Evolutionary conservation across 1,140 invertebrate genomes (phyloP).

Genomic region (Bombus haemorrhoidalis): DNA sequence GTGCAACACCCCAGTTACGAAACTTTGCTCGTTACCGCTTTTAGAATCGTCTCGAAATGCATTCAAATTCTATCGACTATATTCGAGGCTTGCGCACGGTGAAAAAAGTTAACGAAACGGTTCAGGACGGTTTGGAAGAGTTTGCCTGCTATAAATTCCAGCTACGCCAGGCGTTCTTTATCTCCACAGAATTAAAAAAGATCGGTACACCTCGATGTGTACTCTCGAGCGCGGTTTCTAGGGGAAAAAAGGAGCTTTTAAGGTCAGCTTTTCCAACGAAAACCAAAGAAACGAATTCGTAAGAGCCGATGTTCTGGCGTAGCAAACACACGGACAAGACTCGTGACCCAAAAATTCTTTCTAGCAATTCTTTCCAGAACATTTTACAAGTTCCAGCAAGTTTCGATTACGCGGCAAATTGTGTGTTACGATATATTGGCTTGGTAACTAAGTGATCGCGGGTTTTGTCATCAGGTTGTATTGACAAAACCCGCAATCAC

Average conservation of each 20-base stretch:
- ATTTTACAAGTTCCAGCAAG: too few relatives aligned
- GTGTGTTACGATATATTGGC: too few relatives aligned
- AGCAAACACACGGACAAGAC: too few relatives aligned
- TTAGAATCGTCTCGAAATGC: background rate
- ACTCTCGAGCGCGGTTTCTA: background rate
- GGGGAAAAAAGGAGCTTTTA: background rate
- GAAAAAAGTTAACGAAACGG: background rate
- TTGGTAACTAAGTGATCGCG: too few relatives aligned
- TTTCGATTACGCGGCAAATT: background rate
- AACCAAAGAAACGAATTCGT: slow-evolving; percentile 10
- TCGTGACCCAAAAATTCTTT: background rate
- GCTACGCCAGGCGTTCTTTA: background rate
- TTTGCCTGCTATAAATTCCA: background rate
- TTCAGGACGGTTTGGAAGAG: background rate
- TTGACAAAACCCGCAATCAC: too few relatives aligned
- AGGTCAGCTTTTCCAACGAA: background rate
- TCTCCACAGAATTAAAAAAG: slow-evolving; percentile 21
- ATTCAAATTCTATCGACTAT: slow-evolving; percentile 20
- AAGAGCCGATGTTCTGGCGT: too few relatives aligned
- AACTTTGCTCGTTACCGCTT: slow-evolving; percentile 31
- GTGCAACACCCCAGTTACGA: background rate
- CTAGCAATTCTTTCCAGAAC: background rate
- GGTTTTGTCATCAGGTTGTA: too few relatives aligned
- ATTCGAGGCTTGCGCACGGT: background rate
- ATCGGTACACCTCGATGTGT: background rate